phyloP scores from a whole-genome alignment of 2,888 invertebrate genomes.

The Deilephila porcellus region DNA sequence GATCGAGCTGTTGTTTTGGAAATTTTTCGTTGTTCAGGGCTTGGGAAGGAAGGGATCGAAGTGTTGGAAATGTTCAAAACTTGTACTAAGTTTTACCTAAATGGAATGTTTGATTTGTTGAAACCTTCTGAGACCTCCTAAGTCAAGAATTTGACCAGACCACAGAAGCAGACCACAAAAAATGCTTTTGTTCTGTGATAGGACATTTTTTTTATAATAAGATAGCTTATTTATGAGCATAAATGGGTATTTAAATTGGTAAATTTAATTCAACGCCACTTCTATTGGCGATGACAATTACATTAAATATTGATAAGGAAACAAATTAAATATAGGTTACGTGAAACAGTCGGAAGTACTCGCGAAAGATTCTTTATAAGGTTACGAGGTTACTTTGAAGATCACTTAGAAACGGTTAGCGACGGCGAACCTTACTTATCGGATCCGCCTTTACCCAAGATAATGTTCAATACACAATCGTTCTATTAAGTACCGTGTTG shows the following conservation, averaged over 20 bases:
- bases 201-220: too few species aligned
- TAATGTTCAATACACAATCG: background rate
- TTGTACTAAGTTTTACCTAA: too few species aligned
- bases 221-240: too few species aligned
- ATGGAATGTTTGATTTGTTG: too few species aligned
- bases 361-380: background rate
- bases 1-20: background rate
- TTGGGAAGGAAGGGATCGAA: background rate
- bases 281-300: background rate
- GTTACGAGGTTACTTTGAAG: constrained; percentile 4
- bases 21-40: background rate
- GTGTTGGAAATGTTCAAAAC: too few species aligned
- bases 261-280: background rate
- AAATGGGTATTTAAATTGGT: background rate
- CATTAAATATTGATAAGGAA: background rate
- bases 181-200: too few species aligned
- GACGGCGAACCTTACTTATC: background rate
- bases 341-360: background rate
- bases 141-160: too few species aligned
- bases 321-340: background rate
- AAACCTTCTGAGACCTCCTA: too few species aligned
- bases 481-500: background rate
- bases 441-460: background rate
- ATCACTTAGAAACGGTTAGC: constrained; percentile 3
- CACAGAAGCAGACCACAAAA: too few species aligned